Evolutionary conservation across 2,113 vertebrate genomes (phyloP), one percentile per base, ranked within the genome.

Genomic region (Sterrhoptilus dennistouni): DNA sequence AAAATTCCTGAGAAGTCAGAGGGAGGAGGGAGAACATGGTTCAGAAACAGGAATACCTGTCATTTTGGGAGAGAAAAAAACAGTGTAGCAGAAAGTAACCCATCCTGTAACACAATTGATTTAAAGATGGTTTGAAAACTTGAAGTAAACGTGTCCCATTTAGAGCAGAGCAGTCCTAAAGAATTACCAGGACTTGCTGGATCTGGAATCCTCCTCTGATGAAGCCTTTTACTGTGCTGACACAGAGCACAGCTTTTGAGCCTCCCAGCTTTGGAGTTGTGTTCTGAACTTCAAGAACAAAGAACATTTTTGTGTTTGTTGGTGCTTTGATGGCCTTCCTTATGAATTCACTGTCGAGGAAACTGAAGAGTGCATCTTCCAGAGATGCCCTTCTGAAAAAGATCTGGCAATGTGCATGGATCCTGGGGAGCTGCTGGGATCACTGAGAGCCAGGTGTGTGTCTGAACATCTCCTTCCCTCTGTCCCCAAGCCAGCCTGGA

Each of bases 371-470:
- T 49, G 47, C 7, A 2, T 49, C 33, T 56, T 71, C 50, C 59
- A 38, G 23, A 69, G 59, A 38, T 50, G 20, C 60, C 31, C 21
- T 15, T 50, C 22, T 77, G 76, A 83, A 27, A 52, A 22, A 49
- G n/a, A 29, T 5, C 25, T 65, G 63, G 31, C 31, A 29, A 3
- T 7, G 13, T 23, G 71, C 5, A 4, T 15, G 68, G 64, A 4
- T 70, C 21, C 15, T 12, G 28, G 8, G 27, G 76, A 52, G 63
- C 68, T 77, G 76, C 54, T 87, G 15, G n/a, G 28, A 5, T 57
- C 17, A 1, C 68, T 2, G 2, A 12, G 22, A 28, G 54, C 33
- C 5, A 6, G 22, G 21, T 3, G 13, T 45, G 12, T 6, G n/a
- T 9, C 21, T 23, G 36, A 31, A 14, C 76, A 38, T n/a, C 31